Percentiles rank a stretch among this genome's conserved stretches.
Evolutionary conservation across 2,113 vertebrate species (phyloP).

Genomic region (Clarias macrocephalus): DNA sequence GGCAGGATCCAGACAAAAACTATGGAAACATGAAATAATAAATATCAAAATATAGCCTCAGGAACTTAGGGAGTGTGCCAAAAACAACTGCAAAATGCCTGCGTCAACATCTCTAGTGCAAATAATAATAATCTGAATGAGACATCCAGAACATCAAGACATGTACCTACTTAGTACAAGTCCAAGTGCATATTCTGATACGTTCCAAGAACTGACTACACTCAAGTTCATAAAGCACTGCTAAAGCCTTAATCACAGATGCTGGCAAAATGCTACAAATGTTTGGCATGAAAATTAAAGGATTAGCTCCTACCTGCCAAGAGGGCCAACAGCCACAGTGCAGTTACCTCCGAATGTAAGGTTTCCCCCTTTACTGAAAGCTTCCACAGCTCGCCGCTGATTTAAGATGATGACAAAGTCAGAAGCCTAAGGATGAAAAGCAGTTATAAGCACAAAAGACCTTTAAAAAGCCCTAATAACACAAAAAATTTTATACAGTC

Average conservation of each 20-base stretch:
- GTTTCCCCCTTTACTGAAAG: constrained; percentile 95
- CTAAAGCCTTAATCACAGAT: constrained; percentile 55
- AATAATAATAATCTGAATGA: neutral
- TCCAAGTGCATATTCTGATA: neutral
- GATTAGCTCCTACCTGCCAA: constrained; percentile 76
- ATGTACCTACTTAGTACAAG: neutral
- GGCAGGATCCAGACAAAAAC: neutral
- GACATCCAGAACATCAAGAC: neutral
- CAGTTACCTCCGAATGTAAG: constrained; percentile 93
- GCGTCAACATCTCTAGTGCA: neutral
- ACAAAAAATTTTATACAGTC: neutral
- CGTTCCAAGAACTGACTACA: neutral
- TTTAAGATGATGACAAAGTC: constrained; percentile 97
- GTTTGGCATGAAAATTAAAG: neutral
- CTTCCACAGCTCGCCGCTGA: constrained; percentile 89
- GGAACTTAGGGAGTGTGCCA: neutral
- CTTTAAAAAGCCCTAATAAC: neutral
- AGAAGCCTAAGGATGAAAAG: constrained; percentile 77
- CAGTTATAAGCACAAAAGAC: neutral
- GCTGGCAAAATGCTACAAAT: neutral
- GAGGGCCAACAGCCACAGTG: constrained; percentile 90
- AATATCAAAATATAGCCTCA: neutral
- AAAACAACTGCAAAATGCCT: neutral
- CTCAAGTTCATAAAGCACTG: neutral
- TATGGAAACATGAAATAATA: neutral